Evolutionary conservation across 1,140 invertebrate species (phyloP).

Genomic region (Calliopsis andreniformis): DNA sequence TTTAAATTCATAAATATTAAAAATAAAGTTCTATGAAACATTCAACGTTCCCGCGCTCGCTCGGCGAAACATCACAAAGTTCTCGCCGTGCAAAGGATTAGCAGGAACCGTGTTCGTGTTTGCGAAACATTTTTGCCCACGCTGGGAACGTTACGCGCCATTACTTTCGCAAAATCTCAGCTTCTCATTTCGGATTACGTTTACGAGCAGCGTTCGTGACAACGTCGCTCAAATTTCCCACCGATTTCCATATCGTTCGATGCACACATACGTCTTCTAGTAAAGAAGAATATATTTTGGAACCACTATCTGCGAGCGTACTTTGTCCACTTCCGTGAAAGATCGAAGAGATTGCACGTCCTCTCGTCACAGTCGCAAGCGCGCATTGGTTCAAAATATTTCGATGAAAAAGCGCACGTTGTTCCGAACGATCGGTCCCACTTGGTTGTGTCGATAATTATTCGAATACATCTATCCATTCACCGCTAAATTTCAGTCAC

Average conservation of each 20-base stretch:
- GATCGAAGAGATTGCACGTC: too few species aligned
- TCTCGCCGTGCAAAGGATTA: background rate
- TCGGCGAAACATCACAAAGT: background rate
- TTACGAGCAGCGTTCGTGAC: background rate
- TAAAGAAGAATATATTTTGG: too few species aligned
- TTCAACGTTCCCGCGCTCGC: background rate
- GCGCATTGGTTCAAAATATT: background rate
- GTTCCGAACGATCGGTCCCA: too few species aligned
- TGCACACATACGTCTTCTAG: too few species aligned
- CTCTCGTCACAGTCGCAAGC: too few species aligned
- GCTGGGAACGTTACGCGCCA: background rate
- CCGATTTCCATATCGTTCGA: background rate
- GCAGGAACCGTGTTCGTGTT: background rate
- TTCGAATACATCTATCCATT: too few species aligned
- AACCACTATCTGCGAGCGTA: too few species aligned
- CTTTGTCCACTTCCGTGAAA: too few species aligned
- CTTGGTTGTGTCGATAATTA: too few species aligned
- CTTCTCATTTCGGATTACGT: background rate
- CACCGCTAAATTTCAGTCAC: too few species aligned
- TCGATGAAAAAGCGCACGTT: too few species aligned
- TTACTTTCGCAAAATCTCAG: background rate
- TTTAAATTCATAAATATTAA: background rate
- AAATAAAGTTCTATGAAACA: background rate
- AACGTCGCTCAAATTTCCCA: background rate
- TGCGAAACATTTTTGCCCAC: constrained; percentile 18